phyloP scores from a whole-genome alignment of 2,797 vertebrate species.

The Acrossocheilus fasciatus region DNA sequence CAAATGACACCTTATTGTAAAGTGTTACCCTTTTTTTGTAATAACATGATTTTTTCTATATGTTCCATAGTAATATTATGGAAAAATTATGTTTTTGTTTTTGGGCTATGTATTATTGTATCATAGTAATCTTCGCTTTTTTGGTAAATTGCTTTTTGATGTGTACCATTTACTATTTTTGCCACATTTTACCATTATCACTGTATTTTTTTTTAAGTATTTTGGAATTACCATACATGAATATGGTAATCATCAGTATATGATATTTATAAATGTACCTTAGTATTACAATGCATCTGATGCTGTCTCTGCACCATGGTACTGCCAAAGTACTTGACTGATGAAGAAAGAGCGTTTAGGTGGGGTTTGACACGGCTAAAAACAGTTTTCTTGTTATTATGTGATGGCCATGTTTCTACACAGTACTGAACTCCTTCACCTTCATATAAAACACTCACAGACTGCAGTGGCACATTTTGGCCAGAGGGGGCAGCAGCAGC shows the following conservation, averaged over 20 bases:
- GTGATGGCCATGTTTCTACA: not conserved
- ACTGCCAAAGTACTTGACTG: not conserved
- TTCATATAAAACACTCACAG: not conserved
- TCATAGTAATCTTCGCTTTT: not conserved
- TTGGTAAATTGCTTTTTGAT: not conserved
- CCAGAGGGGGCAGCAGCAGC: slow-evolving; percentile 41
- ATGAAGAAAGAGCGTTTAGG: not conserved
- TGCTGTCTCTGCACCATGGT: not conserved
- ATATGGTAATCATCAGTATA: not conserved
- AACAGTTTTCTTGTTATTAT: not conserved
- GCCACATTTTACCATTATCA: not conserved
- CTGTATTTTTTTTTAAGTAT: not conserved
- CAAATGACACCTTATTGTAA: too few species aligned
- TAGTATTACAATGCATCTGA: not conserved
- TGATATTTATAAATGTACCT: not conserved
- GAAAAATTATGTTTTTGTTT: not conserved
- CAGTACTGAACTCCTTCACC: slow-evolving; percentile 27
- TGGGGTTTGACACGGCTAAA: not conserved
- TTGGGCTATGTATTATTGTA: not conserved
- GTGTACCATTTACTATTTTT: not conserved
- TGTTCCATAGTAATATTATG: not conserved
- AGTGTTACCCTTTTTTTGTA: not conserved
- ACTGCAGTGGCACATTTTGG: not conserved
- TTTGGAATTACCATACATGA: not conserved
- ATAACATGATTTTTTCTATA: not conserved